Conservation (phyloP, 2,888 invertebrate genomes). For the Hymenopus coronatus region DNA sequence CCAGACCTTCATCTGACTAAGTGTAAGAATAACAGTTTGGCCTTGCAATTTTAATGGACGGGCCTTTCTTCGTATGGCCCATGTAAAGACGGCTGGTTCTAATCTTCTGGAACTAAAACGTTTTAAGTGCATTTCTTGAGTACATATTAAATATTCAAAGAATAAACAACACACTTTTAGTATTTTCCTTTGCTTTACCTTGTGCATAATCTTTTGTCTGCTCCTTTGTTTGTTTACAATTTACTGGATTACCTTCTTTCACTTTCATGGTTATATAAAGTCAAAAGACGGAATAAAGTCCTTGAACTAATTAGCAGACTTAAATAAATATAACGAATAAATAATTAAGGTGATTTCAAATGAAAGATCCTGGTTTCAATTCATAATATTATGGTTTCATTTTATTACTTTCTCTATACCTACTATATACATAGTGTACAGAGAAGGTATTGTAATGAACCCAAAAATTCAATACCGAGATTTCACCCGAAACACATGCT, state of each 20-base stretch:
- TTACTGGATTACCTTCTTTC: neutral
- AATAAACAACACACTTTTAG: neutral
- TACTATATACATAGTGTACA: too few relatives aligned
- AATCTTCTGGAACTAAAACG: neutral
- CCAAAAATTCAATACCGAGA: too few relatives aligned
- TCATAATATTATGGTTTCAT: too few relatives aligned
- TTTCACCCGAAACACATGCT: too few relatives aligned
- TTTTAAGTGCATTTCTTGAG: neutral
- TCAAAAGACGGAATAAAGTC: too few relatives aligned
- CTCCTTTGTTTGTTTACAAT: neutral
- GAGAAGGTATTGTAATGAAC: too few relatives aligned
- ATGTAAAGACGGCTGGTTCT: neutral
- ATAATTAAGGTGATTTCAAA: too few relatives aligned
- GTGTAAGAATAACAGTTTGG: neutral
- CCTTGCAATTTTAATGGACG: neutral
- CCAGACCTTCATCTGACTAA: neutral
- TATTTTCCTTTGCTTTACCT: neutral
- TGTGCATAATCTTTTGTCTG: neutral
- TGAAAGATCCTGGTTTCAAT: too few relatives aligned
- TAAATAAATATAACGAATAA: too few relatives aligned
- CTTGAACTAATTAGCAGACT: too few relatives aligned
- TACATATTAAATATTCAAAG: neutral
- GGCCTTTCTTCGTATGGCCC: neutral
- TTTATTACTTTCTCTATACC: too few relatives aligned
- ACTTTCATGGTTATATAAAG: neutral